Evolutionary conservation across 1,140 invertebrate genomes (phyloP).

Genomic region (Papilio aristodemus): DNA sequence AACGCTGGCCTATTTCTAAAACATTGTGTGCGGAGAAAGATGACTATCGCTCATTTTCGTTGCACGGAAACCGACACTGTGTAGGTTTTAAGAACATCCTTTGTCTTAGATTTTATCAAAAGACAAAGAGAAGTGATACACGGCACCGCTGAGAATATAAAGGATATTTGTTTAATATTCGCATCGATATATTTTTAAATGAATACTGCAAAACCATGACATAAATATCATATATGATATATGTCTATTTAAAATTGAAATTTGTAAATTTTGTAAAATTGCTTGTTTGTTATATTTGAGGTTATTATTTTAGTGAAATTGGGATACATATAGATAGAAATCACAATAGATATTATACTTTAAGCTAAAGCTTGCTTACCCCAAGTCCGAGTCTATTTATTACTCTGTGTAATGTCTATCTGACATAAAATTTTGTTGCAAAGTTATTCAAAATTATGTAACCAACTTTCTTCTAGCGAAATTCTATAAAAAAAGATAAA

Average conservation of each 20-base stretch:
- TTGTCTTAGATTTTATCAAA: conserved; percentile 25
- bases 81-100: neutral
- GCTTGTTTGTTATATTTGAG: too few relatives aligned
- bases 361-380: too few relatives aligned
- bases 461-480: neutral
- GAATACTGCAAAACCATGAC: too few relatives aligned
- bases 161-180: too few relatives aligned
- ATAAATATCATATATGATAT: too few relatives aligned
- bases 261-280: too few relatives aligned
- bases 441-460: neutral
- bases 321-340: too few relatives aligned
- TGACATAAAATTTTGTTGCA: neutral
- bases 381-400: neutral
- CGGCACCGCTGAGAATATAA: neutral
- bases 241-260: too few relatives aligned
- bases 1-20: conserved; percentile 24
- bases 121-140: conserved; percentile 1
- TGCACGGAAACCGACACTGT: conserved; percentile 10
- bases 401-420: neutral
- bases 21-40: conserved; percentile 22
- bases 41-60: conserved; percentile 21
- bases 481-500: neutral
- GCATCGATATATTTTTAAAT: too few relatives aligned
- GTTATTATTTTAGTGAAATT: too few relatives aligned
- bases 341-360: too few relatives aligned